These are phyloP conservation scores for Salticus scenicus DNA, from an alignment of 2,888 invertebrate genomes.

Conservation along the genomic window DNA sequence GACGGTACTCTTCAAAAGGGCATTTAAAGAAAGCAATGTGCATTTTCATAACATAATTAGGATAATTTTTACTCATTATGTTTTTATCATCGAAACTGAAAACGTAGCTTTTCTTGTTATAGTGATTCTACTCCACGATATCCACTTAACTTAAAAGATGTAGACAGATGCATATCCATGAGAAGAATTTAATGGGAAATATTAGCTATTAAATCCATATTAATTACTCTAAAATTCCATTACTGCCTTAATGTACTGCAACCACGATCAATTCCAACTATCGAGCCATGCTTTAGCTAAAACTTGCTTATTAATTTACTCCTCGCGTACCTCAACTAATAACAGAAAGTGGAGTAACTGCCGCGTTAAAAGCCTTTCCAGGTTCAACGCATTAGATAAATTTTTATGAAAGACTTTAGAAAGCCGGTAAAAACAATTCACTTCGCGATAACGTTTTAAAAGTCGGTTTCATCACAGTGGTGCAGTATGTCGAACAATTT, in stretches of 20 bases:
- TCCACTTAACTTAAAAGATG: too few species aligned
- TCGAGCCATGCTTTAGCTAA: not conserved
- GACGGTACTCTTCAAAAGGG: too few species aligned
- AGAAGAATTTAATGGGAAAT: not conserved
- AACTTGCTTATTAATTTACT: constrained; percentile 8
- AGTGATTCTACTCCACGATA: too few species aligned
- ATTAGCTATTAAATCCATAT: constrained; percentile 15
- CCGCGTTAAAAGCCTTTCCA: constrained; percentile 3
- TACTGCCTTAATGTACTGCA: not conserved
- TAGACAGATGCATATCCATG: not conserved
- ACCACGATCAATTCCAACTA: not conserved
- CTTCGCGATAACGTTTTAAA: not conserved
- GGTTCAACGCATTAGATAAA: constrained; percentile 10
- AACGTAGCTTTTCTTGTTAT: too few species aligned
- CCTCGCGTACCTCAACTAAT: not conserved
- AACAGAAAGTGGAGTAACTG: not conserved
- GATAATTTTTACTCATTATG: too few species aligned
- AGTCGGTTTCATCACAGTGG: not conserved
- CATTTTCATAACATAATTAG: too few species aligned
- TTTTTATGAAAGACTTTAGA: constrained; percentile 1
- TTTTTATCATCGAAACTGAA: too few species aligned
- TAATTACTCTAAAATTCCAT: constrained; percentile 16
- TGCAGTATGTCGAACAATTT: not conserved
- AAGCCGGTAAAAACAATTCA: constrained; percentile 2
- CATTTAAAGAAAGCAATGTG: too few species aligned